Conservation (phyloP, 2,888 invertebrate genomes). For the Tachina lurida region DNA sequence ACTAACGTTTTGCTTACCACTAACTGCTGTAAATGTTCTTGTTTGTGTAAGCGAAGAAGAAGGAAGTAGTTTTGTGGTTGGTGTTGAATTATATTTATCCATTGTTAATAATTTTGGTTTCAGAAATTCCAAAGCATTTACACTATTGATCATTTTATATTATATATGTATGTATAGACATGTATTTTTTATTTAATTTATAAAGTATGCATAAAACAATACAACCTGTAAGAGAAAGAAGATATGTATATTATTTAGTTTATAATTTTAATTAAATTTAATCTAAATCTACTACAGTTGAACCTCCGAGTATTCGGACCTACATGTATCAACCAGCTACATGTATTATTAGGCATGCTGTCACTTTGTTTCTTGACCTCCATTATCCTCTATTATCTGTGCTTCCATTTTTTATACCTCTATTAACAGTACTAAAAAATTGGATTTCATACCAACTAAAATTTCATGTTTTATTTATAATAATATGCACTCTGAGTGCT, state of each 20-base stretch:
- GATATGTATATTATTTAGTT: neutral
- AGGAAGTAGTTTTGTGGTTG: constrained; percentile 69
- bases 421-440: no score
- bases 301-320: no score
- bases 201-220: constrained; percentile 54
- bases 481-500: no score
- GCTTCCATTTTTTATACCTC: no score
- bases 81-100: constrained; percentile 69
- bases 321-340: no score
- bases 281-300: no score
- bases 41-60: constrained; percentile 39
- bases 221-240: constrained; percentile 62
- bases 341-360: no score
- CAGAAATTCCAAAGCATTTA: constrained; percentile 71
- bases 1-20: constrained; percentile 34
- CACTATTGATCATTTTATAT: constrained; percentile 73
- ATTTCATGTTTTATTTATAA: no score
- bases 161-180: neutral
- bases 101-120: constrained; percentile 67
- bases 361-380: no score
- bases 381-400: no score
- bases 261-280: neutral
- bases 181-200: constrained; percentile 19
- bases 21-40: constrained; percentile 52
- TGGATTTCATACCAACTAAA: no score